Evolutionary conservation across 2,113 vertebrate species (phyloP).

Genomic region (Stomatorhinus ivindoensis): DNA sequence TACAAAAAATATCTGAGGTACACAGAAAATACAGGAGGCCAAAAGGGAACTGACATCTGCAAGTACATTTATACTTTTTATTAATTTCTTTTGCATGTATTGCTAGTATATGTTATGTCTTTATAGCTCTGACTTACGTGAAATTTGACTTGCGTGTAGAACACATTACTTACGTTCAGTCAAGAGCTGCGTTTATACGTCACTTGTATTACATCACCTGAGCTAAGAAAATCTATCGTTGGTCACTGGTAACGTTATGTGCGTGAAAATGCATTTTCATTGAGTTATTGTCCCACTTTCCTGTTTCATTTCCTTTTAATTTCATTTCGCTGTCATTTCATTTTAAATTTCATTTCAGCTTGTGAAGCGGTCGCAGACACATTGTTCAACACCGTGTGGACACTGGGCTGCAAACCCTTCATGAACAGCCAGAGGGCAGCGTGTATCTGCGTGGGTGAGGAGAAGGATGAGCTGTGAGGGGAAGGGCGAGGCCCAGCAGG

Average conservation of each 20-base stretch:
- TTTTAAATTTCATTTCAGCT: constrained; percentile 50
- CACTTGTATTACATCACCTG: background rate
- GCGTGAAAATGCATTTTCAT: background rate
- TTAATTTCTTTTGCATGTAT: background rate
- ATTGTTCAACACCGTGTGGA: constrained; percentile 84
- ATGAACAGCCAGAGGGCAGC: constrained; percentile 96
- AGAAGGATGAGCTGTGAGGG: constrained; percentile 77
- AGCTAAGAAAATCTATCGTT: background rate
- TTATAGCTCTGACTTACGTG: background rate
- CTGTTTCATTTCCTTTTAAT: background rate
- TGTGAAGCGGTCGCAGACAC: constrained; percentile 83
- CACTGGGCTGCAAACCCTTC: constrained; percentile 89
- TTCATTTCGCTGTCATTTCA: constrained; percentile 36
- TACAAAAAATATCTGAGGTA: background rate
- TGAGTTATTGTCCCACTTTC: background rate
- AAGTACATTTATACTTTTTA: background rate
- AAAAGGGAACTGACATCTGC: background rate
- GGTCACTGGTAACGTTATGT: background rate
- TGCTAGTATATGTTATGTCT: background rate
- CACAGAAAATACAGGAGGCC: background rate
- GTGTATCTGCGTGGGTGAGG: constrained; percentile 82
- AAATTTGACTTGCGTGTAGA: background rate
- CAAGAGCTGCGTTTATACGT: background rate
- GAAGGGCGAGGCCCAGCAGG: background rate
- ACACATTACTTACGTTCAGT: background rate